These are phyloP conservation scores for Phenganax stokvisi DNA, from an alignment of 92 coral and sea anemone species.

Conservation along the genomic window DNA sequence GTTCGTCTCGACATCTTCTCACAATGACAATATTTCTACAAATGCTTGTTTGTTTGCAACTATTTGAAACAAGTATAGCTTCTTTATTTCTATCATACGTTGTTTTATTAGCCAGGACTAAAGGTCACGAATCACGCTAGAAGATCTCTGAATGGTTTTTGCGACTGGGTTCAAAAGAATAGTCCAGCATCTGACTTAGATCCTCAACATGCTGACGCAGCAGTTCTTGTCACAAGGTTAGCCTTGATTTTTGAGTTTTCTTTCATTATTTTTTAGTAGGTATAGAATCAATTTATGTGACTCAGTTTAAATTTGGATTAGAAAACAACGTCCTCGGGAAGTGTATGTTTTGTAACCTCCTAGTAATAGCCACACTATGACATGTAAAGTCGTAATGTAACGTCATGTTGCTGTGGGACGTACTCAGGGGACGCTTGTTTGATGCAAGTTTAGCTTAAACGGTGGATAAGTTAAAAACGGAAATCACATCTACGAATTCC, in stretches of 20 bases:
- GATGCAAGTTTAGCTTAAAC: no score
- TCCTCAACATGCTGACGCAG: slow-evolving; percentile 87
- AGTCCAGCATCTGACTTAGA: slow-evolving; percentile 80
- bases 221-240: slow-evolving; percentile 81
- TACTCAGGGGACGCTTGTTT: no score
- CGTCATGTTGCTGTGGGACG: no score
- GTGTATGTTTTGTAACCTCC: no score
- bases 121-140: slow-evolving; percentile 86
- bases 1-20: background rate
- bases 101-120: slow-evolving; percentile 52
- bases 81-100: background rate
- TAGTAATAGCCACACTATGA: no score
- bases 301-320: no score
- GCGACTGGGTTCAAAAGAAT: slow-evolving; percentile 64
- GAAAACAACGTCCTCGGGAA: no score
- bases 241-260: slow-evolving; percentile 5
- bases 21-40: background rate
- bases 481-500: no score
- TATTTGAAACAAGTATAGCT: no score
- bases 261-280: background rate
- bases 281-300: background rate
- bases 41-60: no score
- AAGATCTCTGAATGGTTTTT: slow-evolving; percentile 68
- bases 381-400: no score
- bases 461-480: no score